These are phyloP conservation scores for Tympanoctomys barrerae DNA, from an alignment of 2,797 vertebrate species.

Conservation along the genomic window DNA sequence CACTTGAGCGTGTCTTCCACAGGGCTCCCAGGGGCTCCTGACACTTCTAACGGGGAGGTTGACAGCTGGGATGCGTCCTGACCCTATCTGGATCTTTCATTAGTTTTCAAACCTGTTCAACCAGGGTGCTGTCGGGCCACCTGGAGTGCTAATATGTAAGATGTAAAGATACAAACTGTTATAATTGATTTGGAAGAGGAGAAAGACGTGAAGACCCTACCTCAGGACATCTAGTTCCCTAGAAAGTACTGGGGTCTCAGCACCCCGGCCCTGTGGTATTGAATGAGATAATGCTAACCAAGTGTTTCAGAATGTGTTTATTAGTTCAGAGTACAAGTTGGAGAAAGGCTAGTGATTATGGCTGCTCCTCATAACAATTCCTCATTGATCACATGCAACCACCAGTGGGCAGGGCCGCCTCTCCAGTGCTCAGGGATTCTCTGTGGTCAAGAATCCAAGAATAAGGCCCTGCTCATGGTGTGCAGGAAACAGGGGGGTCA, in stretches of 20 bases:
- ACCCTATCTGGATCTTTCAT: background rate
- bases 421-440: background rate
- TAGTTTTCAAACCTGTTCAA: background rate
- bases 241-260: background rate
- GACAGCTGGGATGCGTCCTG: no score
- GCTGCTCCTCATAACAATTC: background rate
- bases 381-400: background rate
- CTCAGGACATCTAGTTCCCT: background rate
- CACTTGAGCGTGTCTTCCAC: background rate
- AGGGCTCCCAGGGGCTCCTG: background rate
- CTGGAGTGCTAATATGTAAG: background rate
- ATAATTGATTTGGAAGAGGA: background rate
- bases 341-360: background rate
- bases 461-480: background rate
- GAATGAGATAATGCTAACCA: background rate
- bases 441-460: background rate
- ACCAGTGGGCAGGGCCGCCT: background rate
- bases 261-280: background rate
- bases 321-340: background rate
- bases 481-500: background rate
- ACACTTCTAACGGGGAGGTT: rapidly evolving
- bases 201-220: background rate
- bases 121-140: background rate
- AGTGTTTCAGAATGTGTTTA: no score
- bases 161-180: background rate